Percentiles rank a stretch among this genome's conserved stretches.
These are phyloP conservation scores for Raja brachyura DNA, from an alignment of 2,113 vertebrate genomes.

Conservation along the genomic window DNA sequence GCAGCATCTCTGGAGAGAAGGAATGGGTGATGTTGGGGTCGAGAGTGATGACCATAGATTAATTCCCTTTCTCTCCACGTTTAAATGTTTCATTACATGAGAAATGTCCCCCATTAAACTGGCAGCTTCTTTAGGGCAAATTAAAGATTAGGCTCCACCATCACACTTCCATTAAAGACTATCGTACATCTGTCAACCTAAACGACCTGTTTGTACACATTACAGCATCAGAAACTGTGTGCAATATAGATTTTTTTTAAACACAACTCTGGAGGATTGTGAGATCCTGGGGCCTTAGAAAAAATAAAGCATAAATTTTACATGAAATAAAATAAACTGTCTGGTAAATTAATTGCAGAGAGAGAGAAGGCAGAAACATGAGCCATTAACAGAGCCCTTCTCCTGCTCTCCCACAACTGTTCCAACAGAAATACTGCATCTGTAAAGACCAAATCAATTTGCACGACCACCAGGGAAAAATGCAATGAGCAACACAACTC, in stretches of 20 bases:
- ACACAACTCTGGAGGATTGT: background rate
- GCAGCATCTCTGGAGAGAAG: too few relatives aligned
- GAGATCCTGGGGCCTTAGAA: background rate
- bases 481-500: background rate
- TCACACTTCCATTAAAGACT: background rate
- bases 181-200: background rate
- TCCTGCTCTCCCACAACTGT: background rate
- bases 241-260: background rate
- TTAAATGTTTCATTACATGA: background rate
- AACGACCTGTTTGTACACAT: background rate
- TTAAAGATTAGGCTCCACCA: background rate
- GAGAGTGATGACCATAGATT: too few relatives aligned
- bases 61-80: background rate
- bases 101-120: background rate
- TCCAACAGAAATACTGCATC: background rate
- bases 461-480: background rate
- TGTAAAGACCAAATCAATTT: background rate
- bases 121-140: background rate
- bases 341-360: background rate
- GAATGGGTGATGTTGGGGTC: background rate
- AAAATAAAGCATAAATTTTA: background rate
- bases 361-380: background rate
- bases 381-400: background rate
- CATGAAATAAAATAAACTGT: background rate
- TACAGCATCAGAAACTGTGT: background rate